phyloP scores from a whole-genome alignment of 1,140 invertebrate genomes.

The Ctenoplectra terminalis region DNA sequence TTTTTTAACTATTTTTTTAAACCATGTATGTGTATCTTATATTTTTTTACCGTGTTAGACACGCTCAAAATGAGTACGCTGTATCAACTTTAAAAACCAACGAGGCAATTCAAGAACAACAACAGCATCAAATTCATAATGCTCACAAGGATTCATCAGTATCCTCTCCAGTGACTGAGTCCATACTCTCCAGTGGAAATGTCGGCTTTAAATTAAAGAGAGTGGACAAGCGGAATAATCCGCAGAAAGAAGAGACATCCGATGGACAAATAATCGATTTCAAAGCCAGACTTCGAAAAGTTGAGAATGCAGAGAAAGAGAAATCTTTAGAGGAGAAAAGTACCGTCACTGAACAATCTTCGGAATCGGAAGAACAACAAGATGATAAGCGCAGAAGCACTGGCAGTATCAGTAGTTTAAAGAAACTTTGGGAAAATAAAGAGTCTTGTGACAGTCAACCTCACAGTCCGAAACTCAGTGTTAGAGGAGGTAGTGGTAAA shows the following conservation, averaged over 20 bases:
- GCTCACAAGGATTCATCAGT: constrained; percentile 36
- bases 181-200: constrained; percentile 55
- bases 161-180: constrained; percentile 53
- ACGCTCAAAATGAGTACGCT: constrained; percentile 76
- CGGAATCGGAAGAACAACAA: constrained; percentile 63
- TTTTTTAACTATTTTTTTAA: background rate
- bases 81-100: constrained; percentile 68
- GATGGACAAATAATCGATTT: constrained; percentile 90
- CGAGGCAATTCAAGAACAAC: constrained; percentile 41
- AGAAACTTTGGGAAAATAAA: constrained; percentile 95
- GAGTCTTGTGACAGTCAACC: constrained; percentile 83
- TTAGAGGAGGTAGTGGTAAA: constrained; percentile 69
- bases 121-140: constrained; percentile 43
- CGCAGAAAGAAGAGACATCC: constrained; percentile 83
- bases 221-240: constrained; percentile 84
- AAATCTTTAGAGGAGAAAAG: constrained; percentile 71
- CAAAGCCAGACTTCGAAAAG: constrained; percentile 92
- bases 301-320: constrained; percentile 85
- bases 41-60: constrained; percentile 25
- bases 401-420: constrained; percentile 95
- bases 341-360: constrained; percentile 45
- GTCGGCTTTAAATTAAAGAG: constrained; percentile 86
- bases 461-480: constrained; percentile 86
- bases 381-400: constrained; percentile 95
- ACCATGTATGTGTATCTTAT: background rate